Conservation (phyloP, 2,113 vertebrate genomes). For the Polypterus bichir region DNA sequence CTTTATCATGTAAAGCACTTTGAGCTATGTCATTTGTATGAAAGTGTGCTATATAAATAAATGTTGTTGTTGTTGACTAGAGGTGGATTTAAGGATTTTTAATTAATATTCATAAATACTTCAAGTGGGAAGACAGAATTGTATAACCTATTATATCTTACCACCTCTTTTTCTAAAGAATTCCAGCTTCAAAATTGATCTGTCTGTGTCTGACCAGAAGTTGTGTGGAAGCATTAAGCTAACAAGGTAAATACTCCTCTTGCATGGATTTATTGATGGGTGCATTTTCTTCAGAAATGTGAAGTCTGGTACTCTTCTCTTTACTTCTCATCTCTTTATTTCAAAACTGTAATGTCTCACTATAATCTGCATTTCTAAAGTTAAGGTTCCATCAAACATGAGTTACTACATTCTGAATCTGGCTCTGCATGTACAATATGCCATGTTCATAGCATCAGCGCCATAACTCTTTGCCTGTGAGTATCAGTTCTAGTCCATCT, state of each 20-base stretch:
- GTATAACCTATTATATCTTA: neutral
- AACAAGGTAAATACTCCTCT: slow-evolving; percentile 25
- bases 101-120: slow-evolving; percentile 30
- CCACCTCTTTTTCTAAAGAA: slow-evolving; percentile 19
- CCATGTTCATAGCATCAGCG: no score
- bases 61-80: slow-evolving; percentile 4
- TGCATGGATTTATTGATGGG: neutral
- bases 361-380: neutral
- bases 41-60: neutral
- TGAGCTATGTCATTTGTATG: neutral
- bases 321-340: neutral
- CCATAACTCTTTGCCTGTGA: no score
- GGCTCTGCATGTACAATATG: neutral
- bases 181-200: slow-evolving; percentile 15
- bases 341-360: neutral
- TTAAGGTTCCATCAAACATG: neutral
- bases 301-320: no score
- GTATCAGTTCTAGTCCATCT: no score
- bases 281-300: no score
- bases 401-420: neutral
- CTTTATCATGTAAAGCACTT: neutral
- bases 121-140: slow-evolving; percentile 22
- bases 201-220: slow-evolving; percentile 10
- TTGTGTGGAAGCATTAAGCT: slow-evolving; percentile 25
- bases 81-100: neutral